Conservation (phyloP, 2,797 vertebrate species). For the Premnoplex brunnescens region DNA sequence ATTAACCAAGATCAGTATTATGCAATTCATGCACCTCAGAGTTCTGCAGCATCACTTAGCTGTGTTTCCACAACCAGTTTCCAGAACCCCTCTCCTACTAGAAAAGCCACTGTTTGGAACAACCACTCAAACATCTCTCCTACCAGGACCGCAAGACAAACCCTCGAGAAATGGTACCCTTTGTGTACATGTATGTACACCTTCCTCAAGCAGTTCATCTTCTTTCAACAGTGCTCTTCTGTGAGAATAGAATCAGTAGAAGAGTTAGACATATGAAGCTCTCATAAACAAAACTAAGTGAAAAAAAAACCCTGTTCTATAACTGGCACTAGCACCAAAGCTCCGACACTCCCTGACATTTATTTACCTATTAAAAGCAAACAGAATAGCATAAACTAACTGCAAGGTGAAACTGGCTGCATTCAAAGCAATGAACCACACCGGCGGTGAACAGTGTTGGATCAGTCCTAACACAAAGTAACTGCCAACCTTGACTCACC, state of each 20-base stretch:
- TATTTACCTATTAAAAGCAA: background rate
- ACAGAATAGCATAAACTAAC: background rate
- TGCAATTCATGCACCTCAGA: background rate
- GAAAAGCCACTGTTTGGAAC: background rate
- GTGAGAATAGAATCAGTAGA: background rate
- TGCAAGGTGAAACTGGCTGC: background rate
- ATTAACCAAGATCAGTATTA: background rate
- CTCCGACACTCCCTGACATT: background rate
- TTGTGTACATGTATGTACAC: fast-evolving
- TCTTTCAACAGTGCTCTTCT: background rate
- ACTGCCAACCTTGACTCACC: background rate
- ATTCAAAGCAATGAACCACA: background rate
- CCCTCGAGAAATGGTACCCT: background rate
- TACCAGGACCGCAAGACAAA: background rate
- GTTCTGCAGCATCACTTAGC: background rate
- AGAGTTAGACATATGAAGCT: background rate
- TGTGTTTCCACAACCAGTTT: background rate
- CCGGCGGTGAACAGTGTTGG: background rate
- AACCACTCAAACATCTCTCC: background rate
- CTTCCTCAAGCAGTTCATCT: background rate
- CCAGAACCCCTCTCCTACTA: background rate
- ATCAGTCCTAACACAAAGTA: background rate
- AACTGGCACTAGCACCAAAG: background rate
- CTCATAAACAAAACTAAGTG: background rate
- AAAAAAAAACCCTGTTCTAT: background rate